A percentile compares a stretch with the other conserved stretches of the same genome.
Evolutionary conservation across 2,113 vertebrate species (phyloP).

Genomic region (Clarias batrachus): DNA sequence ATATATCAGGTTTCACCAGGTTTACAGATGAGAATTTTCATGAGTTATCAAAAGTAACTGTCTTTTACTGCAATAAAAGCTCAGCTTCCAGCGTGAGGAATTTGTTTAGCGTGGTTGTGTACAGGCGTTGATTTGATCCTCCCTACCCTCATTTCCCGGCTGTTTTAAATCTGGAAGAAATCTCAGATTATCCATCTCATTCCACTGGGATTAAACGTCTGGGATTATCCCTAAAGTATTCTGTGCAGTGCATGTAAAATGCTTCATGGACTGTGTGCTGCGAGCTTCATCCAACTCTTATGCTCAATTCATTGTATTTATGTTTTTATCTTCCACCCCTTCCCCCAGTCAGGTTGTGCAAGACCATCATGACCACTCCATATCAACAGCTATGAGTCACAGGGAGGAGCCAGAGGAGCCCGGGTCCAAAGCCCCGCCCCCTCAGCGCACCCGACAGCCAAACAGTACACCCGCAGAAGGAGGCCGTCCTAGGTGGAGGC

Average conservation of each 20-base stretch:
- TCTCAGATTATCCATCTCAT: conserved; percentile 4
- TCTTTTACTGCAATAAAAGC: background rate
- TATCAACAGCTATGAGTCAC: conserved; percentile 66
- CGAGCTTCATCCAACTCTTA: background rate
- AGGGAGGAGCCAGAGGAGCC: conserved; percentile 58
- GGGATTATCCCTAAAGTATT: background rate
- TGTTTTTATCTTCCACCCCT: background rate
- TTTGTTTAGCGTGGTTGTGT: background rate
- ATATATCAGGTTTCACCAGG: background rate
- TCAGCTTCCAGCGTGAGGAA: background rate
- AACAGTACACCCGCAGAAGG: conserved; percentile 60
- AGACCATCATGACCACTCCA: conserved; percentile 25
- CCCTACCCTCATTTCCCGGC: background rate
- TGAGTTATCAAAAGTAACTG: background rate
- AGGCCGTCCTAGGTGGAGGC: conserved; percentile 69
- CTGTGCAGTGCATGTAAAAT: background rate
- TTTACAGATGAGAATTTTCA: background rate
- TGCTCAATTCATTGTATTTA: background rate
- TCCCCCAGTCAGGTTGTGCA: conserved; percentile 14
- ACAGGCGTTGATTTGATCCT: background rate
- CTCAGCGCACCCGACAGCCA: conserved; percentile 52
- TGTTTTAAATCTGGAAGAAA: background rate
- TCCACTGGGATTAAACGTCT: background rate
- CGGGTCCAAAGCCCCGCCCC: conserved; percentile 47
- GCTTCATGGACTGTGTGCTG: background rate